Base-by-base conservation (phyloP, 2,797 vertebrate genomes). In the Eupleurogrammus muticus region DNA sequence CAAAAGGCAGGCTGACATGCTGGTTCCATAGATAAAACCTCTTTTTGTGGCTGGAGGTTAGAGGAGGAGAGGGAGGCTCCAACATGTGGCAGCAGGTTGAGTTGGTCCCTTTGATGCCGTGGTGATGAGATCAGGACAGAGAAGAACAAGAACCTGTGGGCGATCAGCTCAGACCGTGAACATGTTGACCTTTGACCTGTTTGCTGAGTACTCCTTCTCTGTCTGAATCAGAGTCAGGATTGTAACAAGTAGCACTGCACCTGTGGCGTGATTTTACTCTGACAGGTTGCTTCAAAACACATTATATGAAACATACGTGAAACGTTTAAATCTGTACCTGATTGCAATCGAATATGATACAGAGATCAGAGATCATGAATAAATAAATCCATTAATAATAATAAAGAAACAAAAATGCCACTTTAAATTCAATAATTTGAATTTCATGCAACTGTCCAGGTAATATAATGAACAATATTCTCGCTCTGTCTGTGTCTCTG, bases 121-220 rank as follows among this genome's bases (percentile, higher is more conserved):
- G 9, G 21, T 40, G 64, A 90, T 78, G 92, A 89, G 70, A 71
- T 2, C 3, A 9, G 7, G 66, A 80, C 72, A 46, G 28, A 28
- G 54, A 54, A 72, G 87, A 93, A 94, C 87, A 94, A 92, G 89
- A 92, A 94, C 90, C 89, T 48, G 91, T 94, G 91, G 91, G 93
- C 92, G 92, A 96, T 94, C 95, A 93, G 93, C 95, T 93, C 87
- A 95, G 93, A 93, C 90, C 94, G 86, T 94, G 94, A 94, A 95
- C 93, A 92, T 85, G 90, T 81, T 97, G 95, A 96, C 96, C 95
- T 80, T 46, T 89, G 82, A 88, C 84, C 85, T 71, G 42, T 70
- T 44, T 59, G 64, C 75, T n/a, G 2, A 35, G 55, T 16, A 36
- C 16, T n/a, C 36, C 40, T 72, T 38, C 38, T 16, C 38, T 42